Percentiles rank a stretch among this genome's conserved stretches.
Conservation (phyloP, 2,888 invertebrate species). For the Eupeodes luniger region DNA sequence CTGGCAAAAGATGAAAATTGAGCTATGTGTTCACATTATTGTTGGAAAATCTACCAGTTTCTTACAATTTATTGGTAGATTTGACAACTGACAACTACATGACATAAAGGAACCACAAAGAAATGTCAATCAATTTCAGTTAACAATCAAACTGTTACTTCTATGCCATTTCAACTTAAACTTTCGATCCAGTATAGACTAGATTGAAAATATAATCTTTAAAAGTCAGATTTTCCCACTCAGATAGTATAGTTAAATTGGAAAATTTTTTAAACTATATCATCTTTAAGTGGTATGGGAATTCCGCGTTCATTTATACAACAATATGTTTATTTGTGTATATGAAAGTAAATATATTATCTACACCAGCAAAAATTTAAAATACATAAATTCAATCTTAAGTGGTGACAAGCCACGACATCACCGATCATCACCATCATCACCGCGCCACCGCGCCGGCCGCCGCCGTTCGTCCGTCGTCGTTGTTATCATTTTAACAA, state of each 20-base stretch:
- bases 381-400: constrained; percentile 64
- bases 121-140: no score
- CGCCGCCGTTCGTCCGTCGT: constrained; percentile 6
- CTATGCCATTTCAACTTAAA: no score
- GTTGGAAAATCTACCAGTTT: no score
- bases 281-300: constrained; percentile 50
- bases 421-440: constrained; percentile 67
- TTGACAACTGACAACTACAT: no score
- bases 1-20: no score
- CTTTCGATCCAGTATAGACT: no score
- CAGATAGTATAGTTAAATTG: neutral
- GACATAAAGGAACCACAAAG: no score
- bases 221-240: constrained; percentile 7
- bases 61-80: no score
- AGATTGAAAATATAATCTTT: no score
- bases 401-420: constrained; percentile 73
- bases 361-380: constrained; percentile 25
- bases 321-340: no score
- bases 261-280: neutral
- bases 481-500: constrained; percentile 8
- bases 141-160: no score
- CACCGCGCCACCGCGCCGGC: neutral
- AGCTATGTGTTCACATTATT: no score
- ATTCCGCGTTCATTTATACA: constrained; percentile 1
- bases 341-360: neutral